These are phyloP conservation scores for Theodoxus fluviatilis DNA, from an alignment of 2,888 invertebrate species.

Conservation along the genomic window DNA sequence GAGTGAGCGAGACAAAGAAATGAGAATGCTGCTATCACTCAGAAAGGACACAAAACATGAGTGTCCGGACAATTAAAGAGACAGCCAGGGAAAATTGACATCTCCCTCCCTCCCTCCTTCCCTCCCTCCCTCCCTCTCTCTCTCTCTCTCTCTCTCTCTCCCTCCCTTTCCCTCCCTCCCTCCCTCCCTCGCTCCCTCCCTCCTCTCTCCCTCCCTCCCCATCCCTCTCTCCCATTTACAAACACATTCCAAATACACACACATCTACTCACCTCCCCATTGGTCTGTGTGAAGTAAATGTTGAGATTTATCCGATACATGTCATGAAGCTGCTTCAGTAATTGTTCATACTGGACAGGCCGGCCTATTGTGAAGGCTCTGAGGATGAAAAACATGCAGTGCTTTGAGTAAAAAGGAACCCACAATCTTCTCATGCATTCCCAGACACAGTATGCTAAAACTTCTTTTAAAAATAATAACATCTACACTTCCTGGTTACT, in stretches of 20 bases:
- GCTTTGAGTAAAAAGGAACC: too few species aligned
- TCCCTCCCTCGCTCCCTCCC: not conserved
- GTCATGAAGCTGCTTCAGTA: slow-evolving; percentile 51
- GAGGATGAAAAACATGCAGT: slow-evolving; percentile 31
- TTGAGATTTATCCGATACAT: slow-evolving; percentile 53
- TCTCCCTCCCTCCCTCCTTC: too few species aligned
- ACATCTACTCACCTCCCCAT: slow-evolving; percentile 52
- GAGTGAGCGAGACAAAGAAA: too few species aligned
- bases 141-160: not conserved
- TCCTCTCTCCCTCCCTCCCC: not conserved
- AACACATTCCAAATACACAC: slow-evolving; percentile 5
- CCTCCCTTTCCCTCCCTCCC: not conserved
- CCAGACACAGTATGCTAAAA: too few species aligned
- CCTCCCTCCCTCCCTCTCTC: not conserved
- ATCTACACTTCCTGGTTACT: too few species aligned
- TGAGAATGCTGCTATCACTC: too few species aligned
- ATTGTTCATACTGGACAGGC: slow-evolving; percentile 51
- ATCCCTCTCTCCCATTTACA: slow-evolving; percentile 1
- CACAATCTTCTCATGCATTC: too few species aligned
- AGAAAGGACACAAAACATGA: too few species aligned
- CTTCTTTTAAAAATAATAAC: too few species aligned
- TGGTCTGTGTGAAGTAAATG: slow-evolving; percentile 56
- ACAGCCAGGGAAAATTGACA: too few species aligned
- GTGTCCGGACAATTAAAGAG: too few species aligned
- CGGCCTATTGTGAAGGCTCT: slow-evolving; percentile 52